Evolutionary conservation across 2,113 vertebrate species (phyloP).

Genomic region (western clawed frog (Xenopus tropicalis)): UCB_Xtro_10.0 CM004443.2:13530001-13530500

Average conservation of each 20-base stretch:
- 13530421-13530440: no score
- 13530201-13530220: constrained; percentile 21
- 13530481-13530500: no score
- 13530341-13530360: neutral
- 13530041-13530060: constrained; percentile 33
- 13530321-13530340: neutral
- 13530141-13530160: constrained; percentile 16
- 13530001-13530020: constrained; percentile 5
- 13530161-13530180: constrained; percentile 36
- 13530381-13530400: no score
- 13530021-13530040: constrained; percentile 17
- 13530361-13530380: no score
- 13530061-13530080: constrained; percentile 25
- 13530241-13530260: neutral
- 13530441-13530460: no score
- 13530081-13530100: constrained; percentile 35
- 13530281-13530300: constrained; percentile 14
- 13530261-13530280: neutral
- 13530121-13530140: constrained; percentile 12
- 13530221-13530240: constrained; percentile 14
- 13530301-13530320: constrained; percentile 13
- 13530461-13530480: no score
- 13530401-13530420: no score
- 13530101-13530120: constrained; percentile 34
- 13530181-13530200: constrained; percentile 26